Percentiles rank a stretch among this genome's conserved stretches.
phyloP scores from a whole-genome alignment of 2,113 vertebrate species.

The Elanoides forficatus region DNA sequence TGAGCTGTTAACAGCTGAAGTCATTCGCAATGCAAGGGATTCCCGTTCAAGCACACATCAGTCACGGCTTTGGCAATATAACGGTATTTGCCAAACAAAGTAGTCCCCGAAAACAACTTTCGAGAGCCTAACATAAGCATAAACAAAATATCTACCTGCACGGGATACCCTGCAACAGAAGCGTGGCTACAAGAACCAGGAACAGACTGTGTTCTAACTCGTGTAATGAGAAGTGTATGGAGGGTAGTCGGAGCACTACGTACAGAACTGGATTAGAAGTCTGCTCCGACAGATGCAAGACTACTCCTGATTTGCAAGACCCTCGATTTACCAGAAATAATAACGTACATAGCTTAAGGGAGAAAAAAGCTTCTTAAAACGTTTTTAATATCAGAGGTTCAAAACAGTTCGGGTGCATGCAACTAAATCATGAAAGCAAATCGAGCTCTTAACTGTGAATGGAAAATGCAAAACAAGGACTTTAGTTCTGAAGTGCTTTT shows the following conservation, averaged over 20 bases:
- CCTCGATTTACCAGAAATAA: background rate
- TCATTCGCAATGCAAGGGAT: background rate
- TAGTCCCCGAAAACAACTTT: background rate
- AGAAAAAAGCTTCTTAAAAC: background rate
- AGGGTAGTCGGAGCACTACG: fast-evolving
- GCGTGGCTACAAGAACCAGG: background rate
- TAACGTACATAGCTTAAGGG: fast-evolving
- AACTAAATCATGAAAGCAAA: background rate
- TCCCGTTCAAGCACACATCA: fast-evolving
- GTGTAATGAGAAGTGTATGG: fast-evolving
- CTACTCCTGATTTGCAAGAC: background rate
- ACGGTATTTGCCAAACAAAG: background rate
- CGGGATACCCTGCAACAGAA: background rate
- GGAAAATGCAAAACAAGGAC: background rate
- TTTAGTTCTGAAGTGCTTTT: background rate
- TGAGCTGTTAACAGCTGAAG: background rate
- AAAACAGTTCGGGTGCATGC: background rate
- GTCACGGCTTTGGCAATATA: background rate
- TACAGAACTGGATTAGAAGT: background rate
- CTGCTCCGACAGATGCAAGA: background rate
- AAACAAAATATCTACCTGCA: background rate
- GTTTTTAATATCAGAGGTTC: background rate
- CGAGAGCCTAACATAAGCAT: background rate
- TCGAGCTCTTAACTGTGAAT: background rate
- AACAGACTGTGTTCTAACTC: background rate